Percentiles rank a stretch among this genome's conserved stretches.
Evolutionary conservation across 64 coral and sea anemone genomes (phyloP).

Genomic region (Platygyra sinensis): DNA sequence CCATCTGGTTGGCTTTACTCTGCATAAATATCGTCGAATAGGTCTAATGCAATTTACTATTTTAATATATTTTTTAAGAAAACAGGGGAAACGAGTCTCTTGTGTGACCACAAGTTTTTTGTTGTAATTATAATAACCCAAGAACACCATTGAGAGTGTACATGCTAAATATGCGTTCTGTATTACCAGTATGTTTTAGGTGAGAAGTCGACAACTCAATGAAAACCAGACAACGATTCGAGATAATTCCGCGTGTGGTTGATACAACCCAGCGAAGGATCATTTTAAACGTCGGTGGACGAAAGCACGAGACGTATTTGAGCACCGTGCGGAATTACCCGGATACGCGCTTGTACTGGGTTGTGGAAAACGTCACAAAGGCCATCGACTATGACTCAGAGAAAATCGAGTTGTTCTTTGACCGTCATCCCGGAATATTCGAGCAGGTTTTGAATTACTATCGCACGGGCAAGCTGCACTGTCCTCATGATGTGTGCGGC

Average conservation of each 20-base stretch:
- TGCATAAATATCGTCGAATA: slow-evolving; percentile 35
- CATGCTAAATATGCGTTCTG: background rate
- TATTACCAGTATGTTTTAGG: background rate
- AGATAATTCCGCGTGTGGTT: slow-evolving; percentile 67
- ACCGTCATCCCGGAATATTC: slow-evolving; percentile 83
- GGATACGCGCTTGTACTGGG: slow-evolving; percentile 83
- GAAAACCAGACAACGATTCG: slow-evolving; percentile 58
- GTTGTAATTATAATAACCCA: background rate
- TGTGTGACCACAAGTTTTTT: background rate
- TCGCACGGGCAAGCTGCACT: slow-evolving; percentile 85
- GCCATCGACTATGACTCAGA: slow-evolving; percentile 88
- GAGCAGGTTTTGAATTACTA: slow-evolving; percentile 88
- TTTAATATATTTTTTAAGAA: background rate
- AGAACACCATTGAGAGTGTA: background rate
- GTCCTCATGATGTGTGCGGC: slow-evolving; percentile 88
- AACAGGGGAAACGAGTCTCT: slow-evolving; percentile 1
- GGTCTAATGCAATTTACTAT: slow-evolving; percentile 8
- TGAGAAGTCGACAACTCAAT: slow-evolving; percentile 6
- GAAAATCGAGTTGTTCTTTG: slow-evolving; percentile 88
- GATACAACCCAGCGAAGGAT: slow-evolving; percentile 73
- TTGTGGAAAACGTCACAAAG: slow-evolving; percentile 82
- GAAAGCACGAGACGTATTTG: slow-evolving; percentile 80
- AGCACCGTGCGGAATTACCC: slow-evolving; percentile 84
- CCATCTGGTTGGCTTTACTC: slow-evolving; percentile 20
- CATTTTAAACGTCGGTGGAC: slow-evolving; percentile 85